Evolutionary conservation across 2,797 vertebrate species (phyloP), one percentile per base, ranked within the genome.

Genomic region (Cuculus canorus): DNA sequence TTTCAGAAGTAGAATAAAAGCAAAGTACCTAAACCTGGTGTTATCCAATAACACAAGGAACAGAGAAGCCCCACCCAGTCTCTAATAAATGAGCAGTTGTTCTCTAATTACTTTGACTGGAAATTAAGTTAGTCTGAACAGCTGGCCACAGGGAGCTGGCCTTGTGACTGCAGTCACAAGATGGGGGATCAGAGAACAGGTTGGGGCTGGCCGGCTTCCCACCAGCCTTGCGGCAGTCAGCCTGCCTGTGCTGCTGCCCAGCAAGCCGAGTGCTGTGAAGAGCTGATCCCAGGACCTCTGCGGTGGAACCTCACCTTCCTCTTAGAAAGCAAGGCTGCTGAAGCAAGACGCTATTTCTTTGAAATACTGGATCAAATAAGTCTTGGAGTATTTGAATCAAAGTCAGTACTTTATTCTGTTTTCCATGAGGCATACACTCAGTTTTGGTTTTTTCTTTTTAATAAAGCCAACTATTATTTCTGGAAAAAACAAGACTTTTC

Each of bases 101-200:
- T 88, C 1, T 2, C 28, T 21, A 28, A 54, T 72, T 56, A 23
- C 33, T 76, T 33, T 21, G 28, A 32, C 54, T 93, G 59, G 52
- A 83, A 90, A 82, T 53, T 14, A 63, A 72, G 45, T 69, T 60
- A 48, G 52, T 14, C 65, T 54, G 86, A 88, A 71, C 32, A 43
- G 47, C 24, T 73, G 84, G 81, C 15, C 0, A 0, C 48, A 28
- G 52, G 48, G 83, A 39, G 56, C 12, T 33, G 66, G 64, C 61
- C 92, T 89, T 75, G 82, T 93, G 93, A 93, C 93, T 81, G 57
- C 52, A 54, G 43, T 94, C 92, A 95, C 79, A 82, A 84, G 93
- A 41, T 4, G 2, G 39, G 78, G 43, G n/a, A 86, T 90, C 71
- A 90, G 47, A 83, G 69, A 54, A 61, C 50, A 81, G 77, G n/a